Evolutionary conservation across 2,888 invertebrate species (phyloP).

Genomic region (Lasius fuliginosus): DNA sequence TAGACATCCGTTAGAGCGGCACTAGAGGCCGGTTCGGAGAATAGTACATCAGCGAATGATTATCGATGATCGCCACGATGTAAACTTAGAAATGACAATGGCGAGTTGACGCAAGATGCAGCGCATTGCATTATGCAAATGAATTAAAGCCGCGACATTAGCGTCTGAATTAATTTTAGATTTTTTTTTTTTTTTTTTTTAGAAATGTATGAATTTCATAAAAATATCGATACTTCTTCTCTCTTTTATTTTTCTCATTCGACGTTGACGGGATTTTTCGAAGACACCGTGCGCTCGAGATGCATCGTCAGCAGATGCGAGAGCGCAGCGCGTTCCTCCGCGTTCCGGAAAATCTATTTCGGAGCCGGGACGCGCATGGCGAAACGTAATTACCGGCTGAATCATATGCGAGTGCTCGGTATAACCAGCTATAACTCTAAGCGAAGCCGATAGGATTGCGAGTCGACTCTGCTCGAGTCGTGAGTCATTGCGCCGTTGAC

Average conservation of each 20-base stretch:
- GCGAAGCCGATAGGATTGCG: conserved; percentile 55
- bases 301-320: neutral
- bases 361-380: conserved; percentile 40
- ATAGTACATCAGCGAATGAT: conserved; percentile 57
- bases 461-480: conserved; percentile 48
- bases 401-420: conserved; percentile 60
- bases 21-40: conserved; percentile 12
- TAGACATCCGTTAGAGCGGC: conserved; percentile 31
- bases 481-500: conserved; percentile 79
- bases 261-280: neutral
- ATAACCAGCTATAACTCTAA: conserved; percentile 50
- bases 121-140: conserved; percentile 70
- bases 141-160: neutral
- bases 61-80: conserved; percentile 40
- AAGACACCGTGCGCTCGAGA: neutral
- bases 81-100: conserved; percentile 61
- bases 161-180: neutral
- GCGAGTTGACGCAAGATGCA: conserved; percentile 51
- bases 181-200: neutral
- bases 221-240: neutral
- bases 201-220: neutral
- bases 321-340: conserved; percentile 62
- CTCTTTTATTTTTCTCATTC: neutral
- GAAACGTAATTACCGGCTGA: conserved; percentile 73
- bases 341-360: conserved; percentile 74